A percentile compares a stretch with the other conserved stretches of the same genome.
phyloP scores from a whole-genome alignment of 2,797 vertebrate species.

The Champsocephalus gunnari region DNA sequence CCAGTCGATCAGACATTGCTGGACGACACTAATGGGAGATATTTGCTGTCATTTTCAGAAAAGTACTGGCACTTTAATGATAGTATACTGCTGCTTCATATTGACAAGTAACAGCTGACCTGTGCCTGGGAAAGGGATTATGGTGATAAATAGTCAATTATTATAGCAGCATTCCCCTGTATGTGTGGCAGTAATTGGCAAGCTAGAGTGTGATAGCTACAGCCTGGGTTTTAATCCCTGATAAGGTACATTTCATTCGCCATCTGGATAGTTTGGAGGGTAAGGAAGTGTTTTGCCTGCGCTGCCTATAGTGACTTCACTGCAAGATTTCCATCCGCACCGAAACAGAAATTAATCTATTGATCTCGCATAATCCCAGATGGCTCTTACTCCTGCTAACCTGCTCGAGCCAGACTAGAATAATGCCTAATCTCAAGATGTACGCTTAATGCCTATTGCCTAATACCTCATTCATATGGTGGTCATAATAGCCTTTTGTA shows the following conservation, averaged over 20 bases:
- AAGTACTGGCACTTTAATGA: constrained; percentile 70
- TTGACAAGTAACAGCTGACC: constrained; percentile 81
- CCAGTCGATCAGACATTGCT: constrained; percentile 75
- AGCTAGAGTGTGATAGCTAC: constrained; percentile 72
- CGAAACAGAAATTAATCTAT: constrained; percentile 72
- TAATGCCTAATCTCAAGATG: constrained; percentile 79
- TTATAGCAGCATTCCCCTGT: constrained; percentile 66
- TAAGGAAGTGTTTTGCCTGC: constrained; percentile 63
- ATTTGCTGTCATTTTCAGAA: constrained; percentile 75
- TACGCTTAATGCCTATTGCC: constrained; percentile 72
- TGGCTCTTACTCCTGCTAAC: constrained; percentile 71
- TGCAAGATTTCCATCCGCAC: constrained; percentile 65
- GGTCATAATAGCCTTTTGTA: constrained; percentile 72
- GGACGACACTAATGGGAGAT: constrained; percentile 65
- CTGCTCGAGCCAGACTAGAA: constrained; percentile 74
- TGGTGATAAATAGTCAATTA: constrained; percentile 80
- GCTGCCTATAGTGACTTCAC: constrained; percentile 57
- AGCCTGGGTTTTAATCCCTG: constrained; percentile 79
- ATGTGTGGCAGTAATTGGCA: constrained; percentile 71
- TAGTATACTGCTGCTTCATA: constrained; percentile 65
- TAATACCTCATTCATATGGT: constrained; percentile 78
- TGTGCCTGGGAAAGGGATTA: constrained; percentile 74
- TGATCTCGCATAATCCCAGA: constrained; percentile 76
- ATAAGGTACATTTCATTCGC: constrained; percentile 83
- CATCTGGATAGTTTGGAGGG: constrained; percentile 74